Conservation (phyloP, 1,140 invertebrate genomes). For the Contarinia nasturtii region DNA sequence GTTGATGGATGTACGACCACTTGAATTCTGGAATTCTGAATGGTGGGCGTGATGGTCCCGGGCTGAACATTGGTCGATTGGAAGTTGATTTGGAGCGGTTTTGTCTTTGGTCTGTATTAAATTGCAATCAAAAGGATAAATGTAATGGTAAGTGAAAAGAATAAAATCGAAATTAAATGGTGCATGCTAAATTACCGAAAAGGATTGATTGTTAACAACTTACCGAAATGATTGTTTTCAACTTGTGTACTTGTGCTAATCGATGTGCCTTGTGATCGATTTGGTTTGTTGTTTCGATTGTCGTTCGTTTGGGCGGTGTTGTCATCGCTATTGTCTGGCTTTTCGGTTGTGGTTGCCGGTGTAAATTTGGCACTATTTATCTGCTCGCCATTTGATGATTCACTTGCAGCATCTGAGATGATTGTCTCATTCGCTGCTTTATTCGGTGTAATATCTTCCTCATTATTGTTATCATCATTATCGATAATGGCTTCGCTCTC, state of each 20-base stretch:
- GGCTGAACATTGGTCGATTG: constrained; percentile 76
- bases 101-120: not conserved
- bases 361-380: not conserved
- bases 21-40: constrained; percentile 99
- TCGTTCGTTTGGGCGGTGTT: constrained; percentile 9
- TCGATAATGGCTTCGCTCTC: not conserved
- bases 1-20: constrained; percentile 97
- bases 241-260: constrained; percentile 55
- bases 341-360: not conserved
- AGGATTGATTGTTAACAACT: too few species aligned
- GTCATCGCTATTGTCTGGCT: not conserved
- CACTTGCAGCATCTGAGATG: constrained; percentile 10
- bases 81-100: constrained; percentile 27
- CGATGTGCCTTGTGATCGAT: constrained; percentile 43
- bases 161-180: not conserved
- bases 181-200: constrained; percentile 27
- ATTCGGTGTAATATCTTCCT: constrained; percentile 2
- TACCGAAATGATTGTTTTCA: constrained; percentile 63
- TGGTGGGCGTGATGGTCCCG: constrained; percentile 84
- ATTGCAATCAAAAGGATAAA: not conserved
- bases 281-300: constrained; percentile 30
- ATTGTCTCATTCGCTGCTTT: constrained; percentile 12
- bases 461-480: not conserved
- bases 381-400: not conserved
- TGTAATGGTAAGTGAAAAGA: not conserved